phyloP scores from a whole-genome alignment of 2,113 vertebrate species.

The Thamnophis sirtalis region DNA sequence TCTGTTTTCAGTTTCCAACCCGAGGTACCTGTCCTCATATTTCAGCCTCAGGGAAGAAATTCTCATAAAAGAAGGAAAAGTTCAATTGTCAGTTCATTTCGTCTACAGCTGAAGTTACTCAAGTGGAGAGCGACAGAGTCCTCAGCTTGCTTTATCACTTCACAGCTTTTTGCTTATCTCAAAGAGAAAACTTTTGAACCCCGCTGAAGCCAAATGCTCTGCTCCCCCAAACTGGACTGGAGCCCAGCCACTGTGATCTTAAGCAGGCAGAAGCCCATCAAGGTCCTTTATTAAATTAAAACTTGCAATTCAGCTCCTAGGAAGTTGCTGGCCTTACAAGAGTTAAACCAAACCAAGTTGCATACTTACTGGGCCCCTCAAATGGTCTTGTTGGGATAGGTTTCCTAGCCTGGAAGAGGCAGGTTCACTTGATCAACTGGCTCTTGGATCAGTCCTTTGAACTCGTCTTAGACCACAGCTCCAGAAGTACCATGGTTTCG shows the following conservation, averaged over 20 bases:
- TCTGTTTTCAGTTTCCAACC: neutral
- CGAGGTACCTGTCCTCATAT: neutral
- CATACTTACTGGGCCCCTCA: neutral
- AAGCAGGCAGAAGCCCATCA: neutral
- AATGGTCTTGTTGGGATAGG: neutral
- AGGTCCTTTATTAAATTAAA: neutral
- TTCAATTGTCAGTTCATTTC: neutral
- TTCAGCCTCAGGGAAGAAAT: neutral
- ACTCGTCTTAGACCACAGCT: neutral
- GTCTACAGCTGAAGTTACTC: neutral
- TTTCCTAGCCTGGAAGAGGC: neutral
- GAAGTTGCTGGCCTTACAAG: neutral
- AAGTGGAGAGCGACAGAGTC: neutral
- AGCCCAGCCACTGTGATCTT: neutral
- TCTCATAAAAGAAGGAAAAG: neutral
- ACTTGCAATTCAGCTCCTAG: neutral
- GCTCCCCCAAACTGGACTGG: neutral
- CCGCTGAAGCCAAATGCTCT: neutral
- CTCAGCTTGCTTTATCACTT: neutral
- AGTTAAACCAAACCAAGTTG: neutral
- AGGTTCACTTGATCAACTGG: neutral
- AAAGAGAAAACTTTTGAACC: neutral
- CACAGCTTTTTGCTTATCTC: neutral
- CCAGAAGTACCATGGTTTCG: neutral
- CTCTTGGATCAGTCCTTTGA: neutral